Conservation (phyloP, 2,888 invertebrate genomes). For the Drosophila bunnanda region DNA sequence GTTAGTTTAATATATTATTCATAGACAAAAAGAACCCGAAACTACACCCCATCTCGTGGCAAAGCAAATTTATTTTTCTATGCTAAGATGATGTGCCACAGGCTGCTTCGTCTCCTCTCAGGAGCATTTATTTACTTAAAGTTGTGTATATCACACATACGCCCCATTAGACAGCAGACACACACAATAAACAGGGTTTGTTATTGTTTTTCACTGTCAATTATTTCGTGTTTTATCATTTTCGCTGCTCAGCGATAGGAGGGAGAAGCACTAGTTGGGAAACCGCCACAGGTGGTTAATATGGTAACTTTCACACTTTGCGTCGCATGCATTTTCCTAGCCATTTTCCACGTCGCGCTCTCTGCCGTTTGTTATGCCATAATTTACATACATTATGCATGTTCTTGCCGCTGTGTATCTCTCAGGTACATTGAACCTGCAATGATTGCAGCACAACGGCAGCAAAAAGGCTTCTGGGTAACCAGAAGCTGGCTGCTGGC, state of each 20-base stretch:
- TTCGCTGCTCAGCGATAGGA: slow-evolving; percentile 1
- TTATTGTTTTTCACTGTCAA: slow-evolving; percentile 37
- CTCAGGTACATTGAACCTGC: slow-evolving; percentile 75
- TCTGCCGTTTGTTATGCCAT: slow-evolving; percentile 61
- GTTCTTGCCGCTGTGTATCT: slow-evolving; percentile 51
- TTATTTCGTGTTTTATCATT: slow-evolving; percentile 8
- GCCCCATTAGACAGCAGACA: slow-evolving; percentile 66
- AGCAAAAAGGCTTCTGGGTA: slow-evolving; percentile 10
- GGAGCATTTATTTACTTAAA: slow-evolving; percentile 69
- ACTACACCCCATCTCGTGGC: slow-evolving; percentile 45
- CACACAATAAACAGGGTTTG: slow-evolving; percentile 68
- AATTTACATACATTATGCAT: slow-evolving; percentile 79
- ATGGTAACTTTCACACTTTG: slow-evolving; percentile 73
- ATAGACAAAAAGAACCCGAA: slow-evolving; percentile 32
- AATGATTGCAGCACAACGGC: slow-evolving; percentile 57
- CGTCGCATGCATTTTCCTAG: slow-evolving; percentile 54
- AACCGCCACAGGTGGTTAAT: slow-evolving; percentile 74
- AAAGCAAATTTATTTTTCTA: slow-evolving; percentile 58
- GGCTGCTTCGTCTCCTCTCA: not conserved
- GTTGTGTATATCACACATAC: slow-evolving; percentile 72
- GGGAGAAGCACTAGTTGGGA: slow-evolving; percentile 5
- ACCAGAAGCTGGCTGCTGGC: slow-evolving; percentile 20
- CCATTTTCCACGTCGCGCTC: slow-evolving; percentile 16
- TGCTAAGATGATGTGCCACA: slow-evolving; percentile 45
- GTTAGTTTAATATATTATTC: slow-evolving; percentile 60